Conservation (phyloP, 2,888 invertebrate species). For the Hydroisotoma schaefferi region DNA sequence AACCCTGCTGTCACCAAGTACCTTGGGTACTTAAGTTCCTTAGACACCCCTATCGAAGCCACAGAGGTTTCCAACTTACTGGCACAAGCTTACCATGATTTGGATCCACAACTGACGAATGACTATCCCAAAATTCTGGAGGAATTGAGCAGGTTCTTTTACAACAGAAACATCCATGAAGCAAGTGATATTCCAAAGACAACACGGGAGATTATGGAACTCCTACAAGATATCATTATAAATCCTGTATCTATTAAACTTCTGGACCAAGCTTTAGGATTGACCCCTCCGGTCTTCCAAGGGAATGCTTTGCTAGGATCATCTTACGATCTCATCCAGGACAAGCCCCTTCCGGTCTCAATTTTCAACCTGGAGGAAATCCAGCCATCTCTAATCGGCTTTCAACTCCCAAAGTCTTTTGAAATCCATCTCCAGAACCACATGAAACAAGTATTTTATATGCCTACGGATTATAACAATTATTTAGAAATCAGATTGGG, state of each 20-base stretch:
- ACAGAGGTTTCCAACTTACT: slow-evolving; percentile 22
- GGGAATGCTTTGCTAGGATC: slow-evolving; percentile 13
- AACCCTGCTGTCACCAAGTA: slow-evolving; percentile 25
- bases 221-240: slow-evolving; percentile 16
- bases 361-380: slow-evolving; percentile 8
- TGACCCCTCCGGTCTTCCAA: slow-evolving; percentile 20
- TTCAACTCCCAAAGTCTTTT: slow-evolving; percentile 13
- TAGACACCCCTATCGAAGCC: slow-evolving; percentile 9
- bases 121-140: slow-evolving; percentile 10
- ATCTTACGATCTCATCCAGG: slow-evolving; percentile 20
- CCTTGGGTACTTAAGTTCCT: slow-evolving; percentile 16
- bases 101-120: slow-evolving; percentile 8
- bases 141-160: slow-evolving; percentile 12
- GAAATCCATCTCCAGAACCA: slow-evolving; percentile 3
- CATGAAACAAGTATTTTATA: slow-evolving; percentile 15
- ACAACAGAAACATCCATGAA: slow-evolving; percentile 14
- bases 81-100: background rate
- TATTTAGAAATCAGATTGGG: slow-evolving; percentile 11
- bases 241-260: slow-evolving; percentile 15
- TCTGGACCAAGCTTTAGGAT: slow-evolving; percentile 20
- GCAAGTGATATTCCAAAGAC: slow-evolving; percentile 19
- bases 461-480: slow-evolving; percentile 2
- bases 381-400: slow-evolving; percentile 15
- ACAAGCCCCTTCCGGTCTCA: slow-evolving; percentile 11
- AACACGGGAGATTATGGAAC: slow-evolving; percentile 10